phyloP scores from a whole-genome alignment of 2,888 invertebrate genomes.

The Malthinus flaveolus region DNA sequence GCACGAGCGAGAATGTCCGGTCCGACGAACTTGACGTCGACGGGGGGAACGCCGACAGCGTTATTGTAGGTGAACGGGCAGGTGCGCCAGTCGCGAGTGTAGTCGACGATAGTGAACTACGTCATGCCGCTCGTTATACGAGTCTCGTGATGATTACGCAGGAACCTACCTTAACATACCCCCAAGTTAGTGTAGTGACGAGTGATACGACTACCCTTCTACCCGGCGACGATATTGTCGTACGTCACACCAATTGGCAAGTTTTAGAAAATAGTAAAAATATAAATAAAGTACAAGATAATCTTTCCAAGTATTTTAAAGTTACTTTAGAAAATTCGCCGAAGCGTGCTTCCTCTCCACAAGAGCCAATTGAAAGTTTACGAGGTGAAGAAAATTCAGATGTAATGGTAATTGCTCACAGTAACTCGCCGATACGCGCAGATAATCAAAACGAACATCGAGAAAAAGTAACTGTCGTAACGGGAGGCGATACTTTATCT shows the following conservation, averaged over 20 bases:
- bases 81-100: slow-evolving; percentile 51
- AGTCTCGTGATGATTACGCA: slow-evolving; percentile 91
- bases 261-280: slow-evolving; percentile 42
- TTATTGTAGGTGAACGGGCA: slow-evolving; percentile 44
- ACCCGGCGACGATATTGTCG: slow-evolving; percentile 62
- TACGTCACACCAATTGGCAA: slow-evolving; percentile 68
- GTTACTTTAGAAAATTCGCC: slow-evolving; percentile 50
- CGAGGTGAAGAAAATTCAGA: slow-evolving; percentile 29
- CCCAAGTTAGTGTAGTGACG: slow-evolving; percentile 74
- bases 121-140: slow-evolving; percentile 72
- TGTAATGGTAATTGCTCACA: slow-evolving; percentile 36
- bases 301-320: slow-evolving; percentile 54
- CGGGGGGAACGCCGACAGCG: slow-evolving; percentile 45
- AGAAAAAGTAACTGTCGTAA: slow-evolving; percentile 69
- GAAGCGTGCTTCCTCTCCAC: slow-evolving; percentile 33
- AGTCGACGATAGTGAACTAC: slow-evolving; percentile 40
- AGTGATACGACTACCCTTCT: slow-evolving; percentile 75
- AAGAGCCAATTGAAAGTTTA: slow-evolving; percentile 29
- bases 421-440: slow-evolving; percentile 35
- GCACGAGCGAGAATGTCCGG: slow-evolving; percentile 46
- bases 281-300: slow-evolving; percentile 39
- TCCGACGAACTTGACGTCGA: slow-evolving; percentile 46
- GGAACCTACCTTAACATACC: slow-evolving; percentile 58
- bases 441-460: slow-evolving; percentile 43
- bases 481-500: slow-evolving; percentile 70